Conservation (phyloP, 2,888 invertebrate genomes). For the Entomobrya proxima region DNA sequence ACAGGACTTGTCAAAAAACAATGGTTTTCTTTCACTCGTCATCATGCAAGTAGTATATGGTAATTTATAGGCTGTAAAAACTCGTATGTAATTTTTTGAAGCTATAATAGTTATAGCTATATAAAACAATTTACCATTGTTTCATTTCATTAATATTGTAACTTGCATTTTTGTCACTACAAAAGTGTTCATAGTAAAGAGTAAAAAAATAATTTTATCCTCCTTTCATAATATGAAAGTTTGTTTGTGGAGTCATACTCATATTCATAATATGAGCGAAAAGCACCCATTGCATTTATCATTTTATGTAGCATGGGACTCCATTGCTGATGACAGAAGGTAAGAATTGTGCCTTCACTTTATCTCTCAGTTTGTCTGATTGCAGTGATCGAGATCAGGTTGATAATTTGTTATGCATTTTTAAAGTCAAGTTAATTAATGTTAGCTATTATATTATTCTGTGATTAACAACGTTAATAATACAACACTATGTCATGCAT, state of each 20-base stretch:
- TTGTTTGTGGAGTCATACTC: background rate
- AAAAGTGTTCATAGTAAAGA: conserved; percentile 5
- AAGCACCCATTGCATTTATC: background rate
- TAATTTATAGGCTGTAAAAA: background rate
- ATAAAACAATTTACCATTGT: background rate
- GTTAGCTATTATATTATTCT: conserved; percentile 32
- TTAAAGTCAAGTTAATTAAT: background rate
- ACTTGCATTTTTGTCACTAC: background rate
- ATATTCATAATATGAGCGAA: background rate
- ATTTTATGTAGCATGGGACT: background rate
- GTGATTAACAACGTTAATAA: conserved; percentile 53
- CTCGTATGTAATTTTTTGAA: background rate
- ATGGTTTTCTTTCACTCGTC: conserved; percentile 3
- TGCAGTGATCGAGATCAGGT: conserved; percentile 30
- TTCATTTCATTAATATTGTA: background rate
- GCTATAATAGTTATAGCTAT: no score
- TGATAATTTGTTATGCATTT: conserved; percentile 21
- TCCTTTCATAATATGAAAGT: background rate
- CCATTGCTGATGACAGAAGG: conserved; percentile 36
- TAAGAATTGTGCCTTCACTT: conserved; percentile 51
- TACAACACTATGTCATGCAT: conserved; percentile 36
- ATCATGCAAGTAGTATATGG: background rate
- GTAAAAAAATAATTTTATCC: background rate
- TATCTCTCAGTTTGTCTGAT: conserved; percentile 39
- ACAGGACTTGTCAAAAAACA: conserved; percentile 11